Conservation (phyloP, 2,113 vertebrate species). For the Chaetorhynchus papuensis region DNA sequence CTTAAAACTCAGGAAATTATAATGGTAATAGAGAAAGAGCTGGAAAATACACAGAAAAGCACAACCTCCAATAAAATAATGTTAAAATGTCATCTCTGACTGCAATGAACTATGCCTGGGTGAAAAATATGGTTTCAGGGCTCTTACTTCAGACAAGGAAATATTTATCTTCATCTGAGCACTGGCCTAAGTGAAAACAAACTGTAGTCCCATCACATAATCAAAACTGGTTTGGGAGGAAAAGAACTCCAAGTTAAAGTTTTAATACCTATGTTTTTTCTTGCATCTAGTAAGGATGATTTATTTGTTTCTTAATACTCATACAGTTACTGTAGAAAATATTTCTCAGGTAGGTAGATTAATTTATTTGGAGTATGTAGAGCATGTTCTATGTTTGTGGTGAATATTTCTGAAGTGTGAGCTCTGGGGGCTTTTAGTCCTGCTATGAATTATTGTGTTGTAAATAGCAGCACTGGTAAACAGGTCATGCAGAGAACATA, state of each 20-base stretch:
- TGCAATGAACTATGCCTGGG: neutral
- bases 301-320: neutral
- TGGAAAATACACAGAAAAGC: neutral
- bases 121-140: neutral
- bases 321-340: neutral
- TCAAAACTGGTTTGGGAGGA: neutral
- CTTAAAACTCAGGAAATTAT: neutral
- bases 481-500: neutral
- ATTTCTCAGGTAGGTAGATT: neutral
- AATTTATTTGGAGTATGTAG: neutral
- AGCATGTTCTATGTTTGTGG: neutral
- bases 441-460: neutral
- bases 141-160: neutral
- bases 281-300: neutral
- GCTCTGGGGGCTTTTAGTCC: neutral
- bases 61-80: neutral
- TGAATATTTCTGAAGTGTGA: neutral
- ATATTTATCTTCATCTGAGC: neutral
- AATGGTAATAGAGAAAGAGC: neutral
- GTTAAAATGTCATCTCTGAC: neutral
- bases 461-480: neutral
- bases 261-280: neutral
- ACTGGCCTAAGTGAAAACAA: neutral
- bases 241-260: neutral
- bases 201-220: neutral